Base-by-base conservation (phyloP, 2,888 invertebrate genomes). In the Dioctria linearis region DNA sequence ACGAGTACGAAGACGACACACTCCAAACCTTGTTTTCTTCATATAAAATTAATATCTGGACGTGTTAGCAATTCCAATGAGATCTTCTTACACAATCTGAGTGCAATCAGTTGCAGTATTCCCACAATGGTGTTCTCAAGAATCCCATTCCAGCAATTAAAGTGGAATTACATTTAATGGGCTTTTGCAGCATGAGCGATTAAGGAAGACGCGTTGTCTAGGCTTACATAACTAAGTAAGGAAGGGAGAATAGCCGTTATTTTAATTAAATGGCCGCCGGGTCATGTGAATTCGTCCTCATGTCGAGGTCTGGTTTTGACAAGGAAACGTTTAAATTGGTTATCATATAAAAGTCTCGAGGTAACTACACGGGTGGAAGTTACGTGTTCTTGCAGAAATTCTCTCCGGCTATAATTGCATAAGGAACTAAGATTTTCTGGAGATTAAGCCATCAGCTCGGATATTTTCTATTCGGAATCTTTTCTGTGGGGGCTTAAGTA, bases 1-100 rank as follows among this genome's bases (percentile, higher is more conserved):
- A 42, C 65, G 65, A 65, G 42, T 5, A 65, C 39, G 5, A 42
- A 40, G 65, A 65, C 39, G 40, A 67, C 67, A 67, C 46, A 46
- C 67, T 43, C 67, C 43, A 46, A 8, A 5, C 8, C 39, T 51
- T 39, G 51, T 4, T 51, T 69, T 69, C 69, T 69, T 69, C 69
- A 69, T 69, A 69, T 69, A 69, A 69, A 69, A 69, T 69, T 69
- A 69, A 69, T 69, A 69, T 69, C 69, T 25, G 51, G 69, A 69
- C 69, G 69, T 69, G 69, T 51, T 69, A 49, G 69, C 69, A 69
- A 69, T 69, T 69, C 69, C 37, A 51, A 69, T 69, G 69, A 69
- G 69, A 51, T 69, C 51, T 69, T 37, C 11, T 69, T 69, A 69
- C 69, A 69, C 51, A 51, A 54, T 49, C 54, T 5, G 69, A 46